Conservation (phyloP, 2,797 vertebrate genomes). For the Phrynocephalus forsythii region DNA sequence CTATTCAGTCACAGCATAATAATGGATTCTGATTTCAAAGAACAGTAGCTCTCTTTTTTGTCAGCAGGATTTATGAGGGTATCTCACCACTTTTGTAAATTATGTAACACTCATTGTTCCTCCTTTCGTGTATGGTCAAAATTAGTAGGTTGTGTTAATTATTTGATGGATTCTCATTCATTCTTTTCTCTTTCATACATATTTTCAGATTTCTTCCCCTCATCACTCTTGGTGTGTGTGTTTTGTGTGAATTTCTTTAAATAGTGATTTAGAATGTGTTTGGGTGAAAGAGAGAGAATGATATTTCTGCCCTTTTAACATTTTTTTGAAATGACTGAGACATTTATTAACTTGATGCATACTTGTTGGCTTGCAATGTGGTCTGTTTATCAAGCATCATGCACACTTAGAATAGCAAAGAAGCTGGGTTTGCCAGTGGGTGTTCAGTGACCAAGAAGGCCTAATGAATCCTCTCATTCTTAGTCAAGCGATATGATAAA, state of each 20-base stretch:
- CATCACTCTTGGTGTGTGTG: constrained; percentile 58
- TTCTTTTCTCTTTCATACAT: constrained; percentile 74
- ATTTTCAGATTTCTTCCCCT: constrained; percentile 64
- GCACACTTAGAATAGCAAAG: background rate
- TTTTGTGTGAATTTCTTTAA: constrained; percentile 42
- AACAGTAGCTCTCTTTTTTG: constrained; percentile 69
- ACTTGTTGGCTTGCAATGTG: background rate
- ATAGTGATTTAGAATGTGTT: constrained; percentile 59
- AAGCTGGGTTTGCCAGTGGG: background rate
- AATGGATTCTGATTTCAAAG: constrained; percentile 60
- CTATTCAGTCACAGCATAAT: constrained; percentile 63
- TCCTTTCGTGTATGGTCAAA: constrained; percentile 73
- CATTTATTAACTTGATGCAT: constrained; percentile 37
- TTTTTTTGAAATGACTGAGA: constrained; percentile 31
- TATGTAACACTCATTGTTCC: constrained; percentile 72
- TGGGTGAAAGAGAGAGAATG: constrained; percentile 53
- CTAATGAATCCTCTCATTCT: background rate
- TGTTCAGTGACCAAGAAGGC: background rate
- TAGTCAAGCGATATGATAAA: background rate
- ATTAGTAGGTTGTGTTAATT: constrained; percentile 78
- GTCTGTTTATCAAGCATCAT: background rate
- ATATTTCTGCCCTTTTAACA: constrained; percentile 31
- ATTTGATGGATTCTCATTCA: constrained; percentile 63
- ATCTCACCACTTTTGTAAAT: constrained; percentile 77
- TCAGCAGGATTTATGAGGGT: constrained; percentile 73